Percentiles rank a stretch among this genome's conserved stretches.
Conservation (phyloP, 2,797 vertebrate species). For the Liasis olivaceus region DNA sequence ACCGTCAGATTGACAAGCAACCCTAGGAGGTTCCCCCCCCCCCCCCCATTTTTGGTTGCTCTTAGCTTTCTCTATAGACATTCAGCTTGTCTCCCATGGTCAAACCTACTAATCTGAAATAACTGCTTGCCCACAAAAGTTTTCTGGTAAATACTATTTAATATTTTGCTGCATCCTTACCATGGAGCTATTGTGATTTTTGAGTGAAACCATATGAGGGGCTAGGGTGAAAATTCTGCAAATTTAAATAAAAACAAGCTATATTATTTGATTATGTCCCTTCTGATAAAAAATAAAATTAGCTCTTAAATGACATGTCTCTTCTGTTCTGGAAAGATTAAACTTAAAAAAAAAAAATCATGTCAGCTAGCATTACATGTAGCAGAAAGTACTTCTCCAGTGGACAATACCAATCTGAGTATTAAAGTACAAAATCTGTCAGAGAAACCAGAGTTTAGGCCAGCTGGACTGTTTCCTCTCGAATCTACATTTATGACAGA, state of each 20-base stretch:
- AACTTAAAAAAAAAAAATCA: background rate
- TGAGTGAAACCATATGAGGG: background rate
- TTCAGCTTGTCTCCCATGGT: background rate
- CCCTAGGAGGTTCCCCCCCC: background rate
- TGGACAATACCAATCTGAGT: background rate
- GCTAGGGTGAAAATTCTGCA: background rate
- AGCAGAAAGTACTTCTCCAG: background rate
- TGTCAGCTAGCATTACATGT: background rate
- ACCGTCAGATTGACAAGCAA: background rate
- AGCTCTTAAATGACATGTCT: background rate
- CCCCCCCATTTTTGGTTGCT: background rate
- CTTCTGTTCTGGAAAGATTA: background rate
- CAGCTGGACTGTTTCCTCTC: background rate
- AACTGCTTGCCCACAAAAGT: background rate
- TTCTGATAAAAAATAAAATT: background rate
- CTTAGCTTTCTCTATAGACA: background rate
- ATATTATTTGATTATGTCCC: background rate
- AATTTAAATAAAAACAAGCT: background rate
- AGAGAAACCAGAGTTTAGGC: background rate
- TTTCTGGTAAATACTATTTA: background rate
- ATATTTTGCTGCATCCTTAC: background rate
- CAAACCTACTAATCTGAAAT: background rate
- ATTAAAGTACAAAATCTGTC: background rate
- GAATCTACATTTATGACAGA: background rate
- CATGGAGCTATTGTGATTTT: background rate